Base-by-base conservation (phyloP, 2,888 invertebrate species). In the Apamea sordens region DNA sequence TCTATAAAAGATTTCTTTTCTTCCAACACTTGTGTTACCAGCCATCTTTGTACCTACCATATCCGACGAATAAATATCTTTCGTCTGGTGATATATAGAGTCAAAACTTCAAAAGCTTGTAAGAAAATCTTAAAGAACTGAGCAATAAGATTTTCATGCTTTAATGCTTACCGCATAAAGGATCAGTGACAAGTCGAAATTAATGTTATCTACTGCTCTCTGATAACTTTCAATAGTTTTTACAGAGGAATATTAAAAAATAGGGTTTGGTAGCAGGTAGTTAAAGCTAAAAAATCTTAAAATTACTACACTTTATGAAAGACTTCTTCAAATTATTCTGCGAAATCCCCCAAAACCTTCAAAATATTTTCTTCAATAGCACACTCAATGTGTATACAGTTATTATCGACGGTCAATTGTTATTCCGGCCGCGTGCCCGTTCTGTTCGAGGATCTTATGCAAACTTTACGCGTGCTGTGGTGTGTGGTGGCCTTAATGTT, bases 381-480 rank as follows among this genome's bases (percentile, higher is more conserved):
- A 32, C n/a, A 77, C 18, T 75, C 44, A 32, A 32, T 65, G 36
- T 47, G 24, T n/a, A 67, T 64, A 82, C 85, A 80, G 85, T 77
- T 87, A 80, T 78, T 44, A 77, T 79, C 77, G 50, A 76, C 77
- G 47, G 77, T 80, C 89, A 79, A 89, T 95, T 94, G 86, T 87
- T 93, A 95, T 95, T 94, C 95, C 59, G 85, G 80, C 77, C 85
- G 88, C 89, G 92, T 90, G 79, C 79, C 84, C 81, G 83, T 84
- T 86, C 89, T 86, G 86, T 84, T 77, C 88, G 89, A 92, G 90
- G 88, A 89, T 91, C 91, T 95, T 95, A 94, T 93, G 95, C 93
- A 95, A 95, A 91, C 92, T 91, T 94, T 94, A 94, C 91, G 90
- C 84, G 86, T 83, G 68, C 67, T 67, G 41, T 44, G 47, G 50